Evolutionary conservation across 1,140 invertebrate genomes (phyloP).

Genomic region (Caenorhabditis inopinata): DNA sequence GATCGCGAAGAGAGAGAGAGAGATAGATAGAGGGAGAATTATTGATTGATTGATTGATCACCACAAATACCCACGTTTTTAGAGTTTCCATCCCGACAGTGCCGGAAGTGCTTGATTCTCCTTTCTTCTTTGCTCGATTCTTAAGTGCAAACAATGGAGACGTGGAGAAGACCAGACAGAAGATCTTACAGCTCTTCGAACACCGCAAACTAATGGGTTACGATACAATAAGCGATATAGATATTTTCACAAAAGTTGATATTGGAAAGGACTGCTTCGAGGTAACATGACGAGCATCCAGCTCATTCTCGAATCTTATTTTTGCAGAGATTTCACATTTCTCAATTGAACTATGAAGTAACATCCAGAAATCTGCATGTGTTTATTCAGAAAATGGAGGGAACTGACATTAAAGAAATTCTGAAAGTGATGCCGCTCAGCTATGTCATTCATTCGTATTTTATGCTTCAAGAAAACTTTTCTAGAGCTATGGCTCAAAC

Average conservation of each 20-base stretch:
- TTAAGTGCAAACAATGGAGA: conserved; percentile 34
- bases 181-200: conserved; percentile 10
- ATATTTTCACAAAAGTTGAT: not conserved
- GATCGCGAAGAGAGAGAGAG: no score
- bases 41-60: no score
- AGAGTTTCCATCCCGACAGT: not conserved
- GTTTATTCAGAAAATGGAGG: conserved; percentile 48
- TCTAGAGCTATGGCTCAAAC: conserved; percentile 33
- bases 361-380: conserved; percentile 45
- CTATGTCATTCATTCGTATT: conserved; percentile 47
- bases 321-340: conserved; percentile 46
- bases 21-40: no score
- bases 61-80: not conserved
- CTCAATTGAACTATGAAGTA: conserved; percentile 35
- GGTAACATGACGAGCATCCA: no score
- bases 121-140: conserved; percentile 37
- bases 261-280: not conserved
- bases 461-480: conserved; percentile 49
- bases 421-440: conserved; percentile 48
- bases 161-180: conserved; percentile 11
- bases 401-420: conserved; percentile 50
- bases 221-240: conserved; percentile 10
- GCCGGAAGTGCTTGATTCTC: conserved; percentile 12
- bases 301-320: no score
- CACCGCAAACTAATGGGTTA: conserved; percentile 32